These are phyloP conservation scores for Cromileptes altivelis DNA, from an alignment of 2,113 vertebrate species.

Conservation along the genomic window DNA sequence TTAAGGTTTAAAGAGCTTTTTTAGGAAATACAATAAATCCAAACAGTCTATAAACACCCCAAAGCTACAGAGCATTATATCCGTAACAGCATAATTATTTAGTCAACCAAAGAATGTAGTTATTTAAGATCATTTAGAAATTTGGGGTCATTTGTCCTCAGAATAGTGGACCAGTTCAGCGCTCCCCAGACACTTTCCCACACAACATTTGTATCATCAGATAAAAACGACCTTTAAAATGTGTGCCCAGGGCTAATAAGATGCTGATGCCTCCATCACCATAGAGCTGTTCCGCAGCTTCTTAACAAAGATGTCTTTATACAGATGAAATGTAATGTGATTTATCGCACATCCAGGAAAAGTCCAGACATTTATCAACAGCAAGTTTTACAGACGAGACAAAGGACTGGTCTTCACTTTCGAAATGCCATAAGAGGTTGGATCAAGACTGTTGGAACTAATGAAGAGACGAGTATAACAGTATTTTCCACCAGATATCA, in stretches of 20 bases:
- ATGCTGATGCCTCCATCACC: conserved; percentile 43
- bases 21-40: background rate
- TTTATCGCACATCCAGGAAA: conserved; percentile 40
- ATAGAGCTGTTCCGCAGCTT: background rate
- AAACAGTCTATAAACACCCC: background rate
- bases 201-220: conserved; percentile 7
- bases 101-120: background rate
- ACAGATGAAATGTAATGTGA: conserved; percentile 24
- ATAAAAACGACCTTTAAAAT: conserved; percentile 64
- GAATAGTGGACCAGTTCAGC: background rate
- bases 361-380: conserved; percentile 6
- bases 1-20: background rate
- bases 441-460: background rate
- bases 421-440: conserved; percentile 20
- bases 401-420: conserved; percentile 29
- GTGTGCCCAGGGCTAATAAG: conserved; percentile 35
- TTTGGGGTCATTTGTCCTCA: background rate
- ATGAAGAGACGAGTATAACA: background rate
- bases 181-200: background rate
- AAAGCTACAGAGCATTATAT: background rate
- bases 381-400: conserved; percentile 7
- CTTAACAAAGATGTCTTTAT: conserved; percentile 75
- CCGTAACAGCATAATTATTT: background rate
- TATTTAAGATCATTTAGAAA: background rate
- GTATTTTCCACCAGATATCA: conserved; percentile 7